Conservation (phyloP, 2,888 invertebrate genomes). For the Ectemnius lituratus region DNA sequence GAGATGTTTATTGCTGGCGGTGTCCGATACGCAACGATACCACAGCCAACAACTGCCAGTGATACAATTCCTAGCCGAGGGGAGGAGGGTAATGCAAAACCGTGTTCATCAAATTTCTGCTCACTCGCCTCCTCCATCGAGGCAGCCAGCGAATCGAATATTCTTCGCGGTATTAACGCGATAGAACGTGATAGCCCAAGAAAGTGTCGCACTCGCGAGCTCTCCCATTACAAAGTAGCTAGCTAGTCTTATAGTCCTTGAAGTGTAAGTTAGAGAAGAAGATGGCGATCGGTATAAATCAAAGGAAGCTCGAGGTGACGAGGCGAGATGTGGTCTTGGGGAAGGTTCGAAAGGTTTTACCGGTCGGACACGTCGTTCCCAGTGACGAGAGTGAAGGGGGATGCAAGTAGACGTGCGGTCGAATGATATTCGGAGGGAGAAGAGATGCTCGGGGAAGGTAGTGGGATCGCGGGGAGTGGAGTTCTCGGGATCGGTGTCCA, state of each 20-base stretch:
- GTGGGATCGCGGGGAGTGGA: constrained; percentile 18
- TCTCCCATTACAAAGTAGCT: neutral
- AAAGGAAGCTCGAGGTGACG: constrained; percentile 40
- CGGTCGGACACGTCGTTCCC: constrained; percentile 44
- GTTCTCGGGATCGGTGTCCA: constrained; percentile 73
- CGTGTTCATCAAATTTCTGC: constrained; percentile 35
- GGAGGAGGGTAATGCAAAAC: constrained; percentile 35
- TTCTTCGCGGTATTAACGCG: neutral
- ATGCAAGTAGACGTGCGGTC: constrained; percentile 63
- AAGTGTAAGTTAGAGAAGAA: neutral
- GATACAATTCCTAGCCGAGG: constrained; percentile 33
- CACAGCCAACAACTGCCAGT: neutral
- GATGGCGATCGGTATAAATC: constrained; percentile 31
- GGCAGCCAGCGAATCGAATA: neutral
- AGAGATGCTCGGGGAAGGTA: constrained; percentile 25
- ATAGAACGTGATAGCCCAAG: neutral
- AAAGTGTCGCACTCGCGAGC: too few species aligned
- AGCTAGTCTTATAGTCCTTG: neutral
- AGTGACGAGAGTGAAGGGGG: constrained; percentile 50
- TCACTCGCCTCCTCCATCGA: constrained; percentile 18
- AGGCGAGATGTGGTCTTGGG: constrained; percentile 45
- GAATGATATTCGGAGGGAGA: constrained; percentile 72
- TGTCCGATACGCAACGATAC: neutral
- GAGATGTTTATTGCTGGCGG: constrained; percentile 16
- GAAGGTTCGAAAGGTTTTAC: constrained; percentile 51